phyloP scores from a whole-genome alignment of 2,797 vertebrate species.

The Aulostomus chinensis region DNA sequence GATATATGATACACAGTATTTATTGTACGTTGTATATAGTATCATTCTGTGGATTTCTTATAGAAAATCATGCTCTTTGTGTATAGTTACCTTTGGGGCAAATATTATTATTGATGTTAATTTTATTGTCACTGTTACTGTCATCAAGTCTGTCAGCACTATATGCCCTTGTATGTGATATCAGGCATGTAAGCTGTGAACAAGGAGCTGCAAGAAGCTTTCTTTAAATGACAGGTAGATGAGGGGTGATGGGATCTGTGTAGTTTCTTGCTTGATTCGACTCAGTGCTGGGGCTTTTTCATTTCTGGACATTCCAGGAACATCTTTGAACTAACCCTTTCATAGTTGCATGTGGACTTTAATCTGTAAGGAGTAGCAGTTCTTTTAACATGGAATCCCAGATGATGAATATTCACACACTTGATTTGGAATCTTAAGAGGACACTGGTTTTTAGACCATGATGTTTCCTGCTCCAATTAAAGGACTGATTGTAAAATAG shows the following conservation, averaged over 20 bases:
- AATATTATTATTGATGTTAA: conserved; percentile 80
- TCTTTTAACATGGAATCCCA: no score
- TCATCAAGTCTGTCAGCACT: conserved; percentile 66
- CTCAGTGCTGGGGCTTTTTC: conserved; percentile 40
- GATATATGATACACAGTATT: conserved; percentile 87
- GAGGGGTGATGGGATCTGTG: conserved; percentile 57
- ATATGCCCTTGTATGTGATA: conserved; percentile 55
- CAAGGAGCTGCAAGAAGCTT: conserved; percentile 27
- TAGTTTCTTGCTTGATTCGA: conserved; percentile 56
- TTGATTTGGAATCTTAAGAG: not conserved
- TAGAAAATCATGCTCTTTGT: conserved; percentile 80
- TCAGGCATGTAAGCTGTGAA: conserved; percentile 52
- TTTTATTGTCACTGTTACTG: conserved; percentile 79
- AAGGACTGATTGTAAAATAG: conserved; percentile 30
- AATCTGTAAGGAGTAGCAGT: no score
- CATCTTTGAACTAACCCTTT: conserved; percentile 23
- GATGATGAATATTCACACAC: conserved; percentile 23
- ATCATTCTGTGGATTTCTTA: conserved; percentile 85
- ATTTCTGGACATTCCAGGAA: conserved; percentile 50
- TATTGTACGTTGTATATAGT: conserved; percentile 94
- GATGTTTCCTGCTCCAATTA: conserved; percentile 10
- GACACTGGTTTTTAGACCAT: conserved; percentile 26
- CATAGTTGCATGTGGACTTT: conserved; percentile 42
- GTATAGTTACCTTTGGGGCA: conserved; percentile 80
- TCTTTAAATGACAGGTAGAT: conserved; percentile 14